Evolutionary conservation across 1,140 invertebrate genomes (phyloP).

Genomic region (Lasioglossum baleicum): DNA sequence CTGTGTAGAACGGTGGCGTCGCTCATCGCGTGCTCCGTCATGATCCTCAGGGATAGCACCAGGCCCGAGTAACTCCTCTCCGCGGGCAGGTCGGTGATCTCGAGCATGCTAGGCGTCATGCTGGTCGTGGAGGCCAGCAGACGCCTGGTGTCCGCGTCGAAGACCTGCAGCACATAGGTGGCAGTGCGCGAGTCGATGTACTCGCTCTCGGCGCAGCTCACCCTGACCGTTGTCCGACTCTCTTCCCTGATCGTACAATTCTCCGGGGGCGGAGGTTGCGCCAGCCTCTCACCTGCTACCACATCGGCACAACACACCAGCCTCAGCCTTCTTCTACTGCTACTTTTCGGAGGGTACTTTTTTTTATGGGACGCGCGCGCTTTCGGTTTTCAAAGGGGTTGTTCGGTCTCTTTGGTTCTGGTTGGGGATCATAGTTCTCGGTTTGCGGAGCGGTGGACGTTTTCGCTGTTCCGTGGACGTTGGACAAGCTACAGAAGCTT

Average conservation of each 20-base stretch:
- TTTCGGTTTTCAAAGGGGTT: neutral
- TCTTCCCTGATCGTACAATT: slow-evolving; percentile 80
- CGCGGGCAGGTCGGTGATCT: slow-evolving; percentile 77
- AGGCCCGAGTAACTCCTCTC: slow-evolving; percentile 77
- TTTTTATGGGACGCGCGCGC: neutral
- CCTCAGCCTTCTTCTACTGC: slow-evolving; percentile 57
- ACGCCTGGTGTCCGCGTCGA: slow-evolving; percentile 79
- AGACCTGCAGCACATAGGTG: slow-evolving; percentile 81
- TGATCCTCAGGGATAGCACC: slow-evolving; percentile 79
- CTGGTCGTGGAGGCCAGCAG: slow-evolving; percentile 80
- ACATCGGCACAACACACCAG: slow-evolving; percentile 60
- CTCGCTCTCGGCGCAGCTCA: slow-evolving; percentile 78
- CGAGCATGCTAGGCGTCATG: slow-evolving; percentile 77
- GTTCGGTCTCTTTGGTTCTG: neutral
- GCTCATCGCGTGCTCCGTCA: slow-evolving; percentile 79
- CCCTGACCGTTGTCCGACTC: slow-evolving; percentile 76
- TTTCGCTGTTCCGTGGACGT: too few relatives aligned
- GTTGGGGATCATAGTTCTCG: too few relatives aligned
- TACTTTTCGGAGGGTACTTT: slow-evolving; percentile 1
- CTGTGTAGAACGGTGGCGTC: slow-evolving; percentile 81
- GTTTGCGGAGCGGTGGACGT: too few relatives aligned
- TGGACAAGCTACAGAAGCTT: too few relatives aligned
- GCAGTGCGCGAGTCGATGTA: slow-evolving; percentile 72
- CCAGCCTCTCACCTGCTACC: slow-evolving; percentile 74
- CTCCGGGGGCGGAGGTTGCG: slow-evolving; percentile 74